A percentile compares a stretch with the other conserved stretches of the same genome.
These are phyloP conservation scores for Orthonychiurus folsomi DNA, from an alignment of 2,888 invertebrate species.

Conservation along the genomic window DNA sequence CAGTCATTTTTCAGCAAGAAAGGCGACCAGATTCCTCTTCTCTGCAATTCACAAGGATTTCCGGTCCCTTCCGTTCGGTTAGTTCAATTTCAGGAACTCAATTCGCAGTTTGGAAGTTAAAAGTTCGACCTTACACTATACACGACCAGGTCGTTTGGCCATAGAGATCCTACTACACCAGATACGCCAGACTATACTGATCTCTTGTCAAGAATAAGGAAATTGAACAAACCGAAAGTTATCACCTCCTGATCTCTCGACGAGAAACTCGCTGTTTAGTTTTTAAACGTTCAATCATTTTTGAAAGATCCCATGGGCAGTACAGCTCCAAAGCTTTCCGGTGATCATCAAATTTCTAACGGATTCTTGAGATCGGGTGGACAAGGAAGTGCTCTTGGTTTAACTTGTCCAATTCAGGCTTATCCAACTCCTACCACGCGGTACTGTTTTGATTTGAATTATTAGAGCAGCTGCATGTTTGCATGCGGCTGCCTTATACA, in stretches of 20 bases:
- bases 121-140: too few relatives aligned
- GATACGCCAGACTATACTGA: too few relatives aligned
- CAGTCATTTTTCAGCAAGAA: constrained; percentile 29
- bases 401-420: constrained; percentile 51
- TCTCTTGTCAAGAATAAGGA: too few relatives aligned
- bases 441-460: too few relatives aligned
- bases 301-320: constrained; percentile 46
- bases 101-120: too few relatives aligned
- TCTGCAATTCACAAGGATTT: constrained; percentile 60
- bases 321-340: constrained; percentile 45
- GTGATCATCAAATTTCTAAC: constrained; percentile 41
- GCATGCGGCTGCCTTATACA: too few relatives aligned
- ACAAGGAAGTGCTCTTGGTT: constrained; percentile 38
- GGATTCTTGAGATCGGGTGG: constrained; percentile 40
- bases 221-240: too few relatives aligned
- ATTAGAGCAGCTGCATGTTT: too few relatives aligned
- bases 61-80: not conserved
- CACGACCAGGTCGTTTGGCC: too few relatives aligned
- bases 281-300: not conserved
- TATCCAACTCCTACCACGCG: constrained; percentile 44
- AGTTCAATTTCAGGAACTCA: too few relatives aligned
- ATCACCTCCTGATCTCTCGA: too few relatives aligned
- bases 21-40: constrained; percentile 23
- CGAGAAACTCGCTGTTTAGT: not conserved
- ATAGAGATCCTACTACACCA: too few relatives aligned